phyloP scores from a whole-genome alignment of 1,140 invertebrate species.

The Aphis gossypii region DNA sequence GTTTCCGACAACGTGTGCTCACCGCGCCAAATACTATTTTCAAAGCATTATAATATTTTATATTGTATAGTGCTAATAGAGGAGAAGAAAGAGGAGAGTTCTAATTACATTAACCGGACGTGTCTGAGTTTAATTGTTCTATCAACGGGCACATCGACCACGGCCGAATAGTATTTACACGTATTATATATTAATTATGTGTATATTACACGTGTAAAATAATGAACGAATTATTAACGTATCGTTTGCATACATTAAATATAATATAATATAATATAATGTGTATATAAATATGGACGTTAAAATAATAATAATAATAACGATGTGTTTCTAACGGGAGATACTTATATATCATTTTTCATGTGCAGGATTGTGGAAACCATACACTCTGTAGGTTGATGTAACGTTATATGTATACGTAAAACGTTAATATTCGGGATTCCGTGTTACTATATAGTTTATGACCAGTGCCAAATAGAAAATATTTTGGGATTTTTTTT shows the following conservation, averaged over 20 bases:
- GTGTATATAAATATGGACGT: not conserved
- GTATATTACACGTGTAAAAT: not conserved
- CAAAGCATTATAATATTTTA: not conserved
- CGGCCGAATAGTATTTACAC: not conserved
- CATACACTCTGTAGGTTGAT: not conserved
- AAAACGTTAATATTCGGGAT: not conserved
- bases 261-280: not conserved
- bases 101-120: slow-evolving; percentile 11
- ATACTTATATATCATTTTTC: not conserved
- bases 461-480: not conserved
- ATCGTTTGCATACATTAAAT: slow-evolving; percentile 15
- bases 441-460: slow-evolving; percentile 6
- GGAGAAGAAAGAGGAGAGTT: slow-evolving; percentile 14
- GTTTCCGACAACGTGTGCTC: slow-evolving; percentile 38
- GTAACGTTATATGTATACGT: not conserved
- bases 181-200: not conserved
- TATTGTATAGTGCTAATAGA: not conserved
- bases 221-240: not conserved
- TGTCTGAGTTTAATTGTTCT: slow-evolving; percentile 26
- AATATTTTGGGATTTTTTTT: slow-evolving; percentile 26
- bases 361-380: not conserved
- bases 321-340: slow-evolving; percentile 7
- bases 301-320: not conserved
- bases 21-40: not conserved
- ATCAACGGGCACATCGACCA: not conserved